A percentile compares a stretch with the other conserved stretches of the same genome.
Evolutionary conservation across 2,888 invertebrate species (phyloP).

Genomic region (Zaprionus bogoriensis): DNA sequence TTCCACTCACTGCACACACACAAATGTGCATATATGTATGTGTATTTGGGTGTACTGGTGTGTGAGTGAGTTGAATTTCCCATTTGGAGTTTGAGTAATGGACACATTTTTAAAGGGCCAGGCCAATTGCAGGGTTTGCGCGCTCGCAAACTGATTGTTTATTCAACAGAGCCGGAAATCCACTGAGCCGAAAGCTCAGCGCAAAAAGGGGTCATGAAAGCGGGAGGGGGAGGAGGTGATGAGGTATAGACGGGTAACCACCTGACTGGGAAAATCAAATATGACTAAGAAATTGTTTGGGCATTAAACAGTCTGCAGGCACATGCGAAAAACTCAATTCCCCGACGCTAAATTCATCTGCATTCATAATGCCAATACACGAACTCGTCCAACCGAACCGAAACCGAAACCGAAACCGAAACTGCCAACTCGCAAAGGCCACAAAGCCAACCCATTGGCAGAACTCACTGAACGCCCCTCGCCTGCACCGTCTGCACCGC

Average conservation of each 20-base stretch:
- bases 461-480: not conserved
- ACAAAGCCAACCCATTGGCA: conserved; percentile 12
- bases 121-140: conserved; percentile 31
- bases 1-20: conserved; percentile 12
- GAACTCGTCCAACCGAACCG: not conserved
- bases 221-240: not conserved
- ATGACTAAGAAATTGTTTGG: conserved; percentile 10
- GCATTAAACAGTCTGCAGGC: conserved; percentile 21
- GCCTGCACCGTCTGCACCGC: not conserved
- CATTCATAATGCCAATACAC: conserved; percentile 38
- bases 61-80: conserved; percentile 26
- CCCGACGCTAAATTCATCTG: conserved; percentile 48
- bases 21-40: not conserved
- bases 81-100: conserved; percentile 65
- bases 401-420: not conserved
- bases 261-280: not conserved
- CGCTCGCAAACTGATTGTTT: conserved; percentile 52
- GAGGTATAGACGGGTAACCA: not conserved
- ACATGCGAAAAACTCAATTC: conserved; percentile 29
- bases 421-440: conserved; percentile 11
- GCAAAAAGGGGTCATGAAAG: not conserved
- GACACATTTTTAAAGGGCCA: conserved; percentile 19
- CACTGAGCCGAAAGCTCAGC: conserved; percentile 37
- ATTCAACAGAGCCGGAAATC: conserved; percentile 58
- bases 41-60: conserved; percentile 1